Percentiles rank a stretch among this genome's conserved stretches.
Evolutionary conservation across 2,888 invertebrate genomes (phyloP).

Genomic region (Eurytoma adleriae): DNA sequence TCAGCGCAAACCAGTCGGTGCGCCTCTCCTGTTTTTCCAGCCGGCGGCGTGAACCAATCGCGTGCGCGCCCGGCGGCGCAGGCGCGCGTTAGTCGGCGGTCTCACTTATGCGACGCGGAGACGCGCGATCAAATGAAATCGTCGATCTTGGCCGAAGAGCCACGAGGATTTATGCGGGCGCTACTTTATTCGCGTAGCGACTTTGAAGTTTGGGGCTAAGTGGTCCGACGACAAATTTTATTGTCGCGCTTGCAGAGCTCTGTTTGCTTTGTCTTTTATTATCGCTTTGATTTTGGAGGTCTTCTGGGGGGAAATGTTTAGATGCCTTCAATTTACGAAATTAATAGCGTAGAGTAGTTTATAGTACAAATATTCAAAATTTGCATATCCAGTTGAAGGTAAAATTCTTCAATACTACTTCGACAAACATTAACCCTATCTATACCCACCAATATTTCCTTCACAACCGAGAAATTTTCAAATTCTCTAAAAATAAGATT

Average conservation of each 20-base stretch:
- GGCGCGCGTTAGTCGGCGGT: slow-evolving; percentile 11
- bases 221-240: slow-evolving; percentile 39
- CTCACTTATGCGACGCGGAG: slow-evolving; percentile 35
- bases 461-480: no score
- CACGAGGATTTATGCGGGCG: neutral
- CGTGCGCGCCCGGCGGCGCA: neutral
- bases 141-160: slow-evolving; percentile 53
- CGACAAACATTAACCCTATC: no score
- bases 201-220: slow-evolving; percentile 27
- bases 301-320: no score
- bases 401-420: no score
- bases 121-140: slow-evolving; percentile 66
- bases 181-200: slow-evolving; percentile 24
- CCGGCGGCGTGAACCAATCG: neutral
- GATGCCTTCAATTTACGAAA: no score
- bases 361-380: no score
- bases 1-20: slow-evolving; percentile 33
- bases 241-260: neutral
- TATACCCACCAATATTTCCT: no score
- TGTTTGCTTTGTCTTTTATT: no score
- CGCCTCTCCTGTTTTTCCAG: neutral
- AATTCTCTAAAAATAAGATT: no score
- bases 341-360: no score
- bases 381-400: no score
- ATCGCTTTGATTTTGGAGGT: no score